A percentile compares a stretch with the other conserved stretches of the same genome.
Conservation (phyloP, 2,888 invertebrate species). For the Ariolimax columbianus region DNA sequence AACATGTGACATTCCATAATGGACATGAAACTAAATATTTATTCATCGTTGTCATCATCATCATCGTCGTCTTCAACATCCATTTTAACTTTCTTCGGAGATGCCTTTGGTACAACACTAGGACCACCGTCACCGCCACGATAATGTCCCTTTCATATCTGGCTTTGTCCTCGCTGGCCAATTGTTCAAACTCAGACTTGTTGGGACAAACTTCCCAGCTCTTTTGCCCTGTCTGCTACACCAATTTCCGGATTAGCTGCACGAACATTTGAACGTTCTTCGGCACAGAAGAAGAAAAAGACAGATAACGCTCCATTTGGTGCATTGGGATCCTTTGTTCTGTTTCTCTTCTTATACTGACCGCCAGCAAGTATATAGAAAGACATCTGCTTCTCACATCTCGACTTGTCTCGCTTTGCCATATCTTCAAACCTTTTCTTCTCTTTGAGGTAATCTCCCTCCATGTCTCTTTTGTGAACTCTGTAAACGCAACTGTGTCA, state of each 20-base stretch:
- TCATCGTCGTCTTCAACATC: slow-evolving; percentile 55
- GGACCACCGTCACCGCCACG: slow-evolving; percentile 43
- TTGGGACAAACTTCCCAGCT: slow-evolving; percentile 97
- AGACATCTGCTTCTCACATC: slow-evolving; percentile 97
- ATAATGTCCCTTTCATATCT: slow-evolving; percentile 92
- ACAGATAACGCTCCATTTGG: slow-evolving; percentile 99
- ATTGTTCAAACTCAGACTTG: slow-evolving; percentile 93
- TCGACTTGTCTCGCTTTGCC: slow-evolving; percentile 97
- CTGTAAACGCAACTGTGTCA: slow-evolving; percentile 97
- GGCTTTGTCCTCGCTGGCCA: slow-evolving; percentile 96
- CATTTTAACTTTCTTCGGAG: slow-evolving; percentile 53
- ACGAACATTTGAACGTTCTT: slow-evolving; percentile 96
- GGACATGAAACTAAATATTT: slow-evolving; percentile 15
- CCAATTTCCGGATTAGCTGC: slow-evolving; percentile 88
- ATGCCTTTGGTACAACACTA: slow-evolving; percentile 41
- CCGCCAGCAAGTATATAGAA: slow-evolving; percentile 90
- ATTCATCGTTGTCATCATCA: slow-evolving; percentile 53
- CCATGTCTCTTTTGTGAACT: slow-evolving; percentile 99
- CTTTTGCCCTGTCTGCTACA: slow-evolving; percentile 58
- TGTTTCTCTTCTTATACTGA: slow-evolving; percentile 88
- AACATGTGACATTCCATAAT: slow-evolving; percentile 9
- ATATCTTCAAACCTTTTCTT: slow-evolving; percentile 99
- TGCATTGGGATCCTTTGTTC: slow-evolving; percentile 96
- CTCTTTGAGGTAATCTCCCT: slow-evolving; percentile 99
- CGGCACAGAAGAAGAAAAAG: slow-evolving; percentile 99